A percentile compares a stretch with the other conserved stretches of the same genome.
These are phyloP conservation scores for Mola mola DNA, from an alignment of 2,113 vertebrate species.

Conservation along the genomic window DNA sequence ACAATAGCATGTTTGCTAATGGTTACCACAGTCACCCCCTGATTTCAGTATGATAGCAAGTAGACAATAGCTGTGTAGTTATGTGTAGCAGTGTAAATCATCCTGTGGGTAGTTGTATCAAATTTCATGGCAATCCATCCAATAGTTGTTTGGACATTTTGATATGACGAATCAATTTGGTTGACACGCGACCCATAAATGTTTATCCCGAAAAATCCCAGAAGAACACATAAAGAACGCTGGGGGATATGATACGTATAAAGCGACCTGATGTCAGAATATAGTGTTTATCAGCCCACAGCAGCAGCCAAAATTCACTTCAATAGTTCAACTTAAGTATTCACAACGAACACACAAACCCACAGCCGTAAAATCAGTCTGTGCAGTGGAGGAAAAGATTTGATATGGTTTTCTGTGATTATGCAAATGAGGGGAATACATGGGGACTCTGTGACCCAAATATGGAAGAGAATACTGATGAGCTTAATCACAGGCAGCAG, in stretches of 20 bases:
- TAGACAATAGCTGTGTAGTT: too few relatives aligned
- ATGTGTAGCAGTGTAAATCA: too few relatives aligned
- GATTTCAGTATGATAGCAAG: too few relatives aligned
- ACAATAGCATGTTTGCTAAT: too few relatives aligned
- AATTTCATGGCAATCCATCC: too few relatives aligned
- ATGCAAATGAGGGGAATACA: constrained; percentile 50
- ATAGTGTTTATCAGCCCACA: neutral
- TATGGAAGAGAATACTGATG: constrained; percentile 61
- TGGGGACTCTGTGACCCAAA: constrained; percentile 59
- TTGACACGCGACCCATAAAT: too few relatives aligned
- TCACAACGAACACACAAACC: neutral
- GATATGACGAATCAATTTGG: too few relatives aligned
- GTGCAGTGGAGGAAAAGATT: constrained; percentile 1
- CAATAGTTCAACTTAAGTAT: neutral
- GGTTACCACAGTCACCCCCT: too few relatives aligned
- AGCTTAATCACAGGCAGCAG: constrained; percentile 45
- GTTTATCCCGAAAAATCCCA: too few relatives aligned
- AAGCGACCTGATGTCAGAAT: too few relatives aligned
- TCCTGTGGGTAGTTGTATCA: neutral
- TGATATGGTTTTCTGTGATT: constrained; percentile 55
- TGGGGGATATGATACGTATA: too few relatives aligned
- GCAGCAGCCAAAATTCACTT: neutral
- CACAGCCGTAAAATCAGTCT: constrained; percentile 12
- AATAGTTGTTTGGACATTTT: neutral
- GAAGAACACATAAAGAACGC: too few relatives aligned